A percentile compares a stretch with the other conserved stretches of the same genome.
These are phyloP conservation scores for Phymanthus crucifer DNA, from an alignment of 92 coral and sea anemone genomes.

Conservation along the genomic window DNA sequence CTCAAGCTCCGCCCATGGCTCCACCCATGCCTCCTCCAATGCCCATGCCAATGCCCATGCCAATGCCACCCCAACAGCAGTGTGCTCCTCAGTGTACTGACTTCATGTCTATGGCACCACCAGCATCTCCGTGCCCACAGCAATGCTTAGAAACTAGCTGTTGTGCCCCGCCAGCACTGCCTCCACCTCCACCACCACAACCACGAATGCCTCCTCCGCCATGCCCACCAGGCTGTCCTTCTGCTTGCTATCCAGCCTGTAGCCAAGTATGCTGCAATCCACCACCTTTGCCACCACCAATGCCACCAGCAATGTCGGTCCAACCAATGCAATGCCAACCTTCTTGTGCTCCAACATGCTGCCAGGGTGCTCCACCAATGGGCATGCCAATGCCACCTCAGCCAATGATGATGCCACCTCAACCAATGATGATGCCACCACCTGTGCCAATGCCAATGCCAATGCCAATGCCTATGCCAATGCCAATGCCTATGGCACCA, in stretches of 20 bases:
- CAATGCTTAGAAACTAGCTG: constrained; percentile 81
- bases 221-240: constrained; percentile 83
- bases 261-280: constrained; percentile 73
- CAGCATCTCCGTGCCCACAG: constrained; percentile 71
- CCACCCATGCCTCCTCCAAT: constrained; percentile 14
- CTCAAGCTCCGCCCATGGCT: constrained; percentile 17
- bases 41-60: constrained; percentile 5
- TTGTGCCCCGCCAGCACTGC: constrained; percentile 67
- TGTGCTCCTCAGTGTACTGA: constrained; percentile 40
- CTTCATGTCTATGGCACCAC: constrained; percentile 25
- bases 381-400: constrained; percentile 51
- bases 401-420: constrained; percentile 46
- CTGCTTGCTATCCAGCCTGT: constrained; percentile 92
- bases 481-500: constrained; percentile 61
- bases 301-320: constrained; percentile 53
- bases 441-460: constrained; percentile 52
- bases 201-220: constrained; percentile 77
- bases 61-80: constrained; percentile 18
- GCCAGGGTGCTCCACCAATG: constrained; percentile 57
- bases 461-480: constrained; percentile 35
- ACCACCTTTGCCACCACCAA: constrained; percentile 61
- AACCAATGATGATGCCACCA: constrained; percentile 41
- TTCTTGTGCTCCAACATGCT: constrained; percentile 83
- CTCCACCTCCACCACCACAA: constrained; percentile 57
- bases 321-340: constrained; percentile 70